phyloP scores from a whole-genome alignment of 1,140 invertebrate genomes.

The Tyrophagus putrescentiae region DNA sequence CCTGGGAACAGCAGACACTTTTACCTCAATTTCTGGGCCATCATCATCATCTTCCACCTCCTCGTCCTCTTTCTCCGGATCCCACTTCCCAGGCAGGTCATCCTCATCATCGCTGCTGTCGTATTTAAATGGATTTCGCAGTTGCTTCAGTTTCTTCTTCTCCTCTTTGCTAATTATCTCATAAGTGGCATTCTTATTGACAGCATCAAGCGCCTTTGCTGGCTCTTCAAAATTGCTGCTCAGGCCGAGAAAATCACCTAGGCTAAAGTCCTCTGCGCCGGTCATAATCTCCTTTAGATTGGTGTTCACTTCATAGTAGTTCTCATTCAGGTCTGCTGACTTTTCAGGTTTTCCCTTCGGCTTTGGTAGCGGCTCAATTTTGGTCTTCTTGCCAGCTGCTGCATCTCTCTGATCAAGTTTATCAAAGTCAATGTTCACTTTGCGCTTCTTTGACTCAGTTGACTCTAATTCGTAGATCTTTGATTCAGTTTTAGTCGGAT shows the following conservation, averaged over 20 bases:
- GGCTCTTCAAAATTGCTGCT: not conserved
- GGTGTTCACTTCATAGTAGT: slow-evolving; percentile 17
- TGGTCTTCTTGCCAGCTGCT: not conserved
- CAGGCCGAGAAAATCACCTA: not conserved
- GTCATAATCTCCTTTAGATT: slow-evolving; percentile 7
- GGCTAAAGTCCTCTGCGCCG: not conserved
- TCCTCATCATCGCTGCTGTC: slow-evolving; percentile 19
- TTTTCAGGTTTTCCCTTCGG: not conserved
- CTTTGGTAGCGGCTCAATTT: not conserved
- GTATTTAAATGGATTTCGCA: slow-evolving; percentile 20
- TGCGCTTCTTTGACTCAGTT: not conserved
- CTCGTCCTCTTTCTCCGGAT: too few species aligned
- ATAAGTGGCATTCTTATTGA: slow-evolving; percentile 1
- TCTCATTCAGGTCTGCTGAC: not conserved
- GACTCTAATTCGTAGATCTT: slow-evolving; percentile 6
- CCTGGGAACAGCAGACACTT: not conserved
- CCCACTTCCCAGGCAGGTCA: not conserved
- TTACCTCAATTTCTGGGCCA: not conserved
- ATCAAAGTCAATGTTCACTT: not conserved
- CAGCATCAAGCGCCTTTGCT: not conserved
- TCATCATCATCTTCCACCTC: not conserved
- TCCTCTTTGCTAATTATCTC: not conserved
- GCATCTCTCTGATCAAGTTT: slow-evolving; percentile 1
- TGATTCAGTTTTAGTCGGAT: slow-evolving; percentile 8
- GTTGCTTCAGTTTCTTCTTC: slow-evolving; percentile 14